Conservation (phyloP, 2,888 invertebrate genomes). For the Caenorhabditis uteleia region DNA sequence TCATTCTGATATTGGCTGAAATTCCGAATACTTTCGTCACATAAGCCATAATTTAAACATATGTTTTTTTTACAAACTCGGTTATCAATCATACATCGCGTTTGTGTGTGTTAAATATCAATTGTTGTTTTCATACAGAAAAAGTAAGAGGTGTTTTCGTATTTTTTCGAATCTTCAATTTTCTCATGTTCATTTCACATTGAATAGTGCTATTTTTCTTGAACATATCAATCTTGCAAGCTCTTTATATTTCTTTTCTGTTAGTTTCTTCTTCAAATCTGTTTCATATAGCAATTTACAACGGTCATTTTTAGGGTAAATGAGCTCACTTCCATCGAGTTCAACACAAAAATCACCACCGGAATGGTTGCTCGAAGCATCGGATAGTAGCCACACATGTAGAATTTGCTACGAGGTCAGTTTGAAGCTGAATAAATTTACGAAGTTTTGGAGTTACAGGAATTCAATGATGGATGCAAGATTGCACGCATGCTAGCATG, state of each 20-base stretch:
- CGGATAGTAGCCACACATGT: conserved; percentile 20
- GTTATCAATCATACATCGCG: too few relatives aligned
- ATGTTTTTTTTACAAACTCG: too few relatives aligned
- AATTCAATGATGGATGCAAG: conserved; percentile 13
- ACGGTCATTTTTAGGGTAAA: not conserved
- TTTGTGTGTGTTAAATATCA: too few relatives aligned
- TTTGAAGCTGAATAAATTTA: not conserved
- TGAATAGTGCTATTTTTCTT: not conserved
- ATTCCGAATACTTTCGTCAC: too few relatives aligned
- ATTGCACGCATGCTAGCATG: conserved; percentile 32
- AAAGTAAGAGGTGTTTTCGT: too few relatives aligned
- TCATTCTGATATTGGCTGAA: too few relatives aligned
- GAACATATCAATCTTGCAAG: not conserved
- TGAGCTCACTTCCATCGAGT: not conserved
- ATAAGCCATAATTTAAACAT: too few relatives aligned
- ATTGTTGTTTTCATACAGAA: too few relatives aligned
- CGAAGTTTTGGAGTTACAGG: conserved; percentile 9
- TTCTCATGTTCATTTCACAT: not conserved
- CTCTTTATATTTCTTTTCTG: not conserved
- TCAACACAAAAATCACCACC: not conserved
- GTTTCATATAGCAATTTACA: too few relatives aligned
- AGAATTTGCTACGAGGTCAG: conserved; percentile 18
- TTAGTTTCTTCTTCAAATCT: too few relatives aligned
- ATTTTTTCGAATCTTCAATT: too few relatives aligned
- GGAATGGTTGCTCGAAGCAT: conserved; percentile 6